Percentiles rank a stretch among this genome's conserved stretches.
phyloP scores from a whole-genome alignment of 2,888 invertebrate genomes.

The Callyntrura guangdongensis region DNA sequence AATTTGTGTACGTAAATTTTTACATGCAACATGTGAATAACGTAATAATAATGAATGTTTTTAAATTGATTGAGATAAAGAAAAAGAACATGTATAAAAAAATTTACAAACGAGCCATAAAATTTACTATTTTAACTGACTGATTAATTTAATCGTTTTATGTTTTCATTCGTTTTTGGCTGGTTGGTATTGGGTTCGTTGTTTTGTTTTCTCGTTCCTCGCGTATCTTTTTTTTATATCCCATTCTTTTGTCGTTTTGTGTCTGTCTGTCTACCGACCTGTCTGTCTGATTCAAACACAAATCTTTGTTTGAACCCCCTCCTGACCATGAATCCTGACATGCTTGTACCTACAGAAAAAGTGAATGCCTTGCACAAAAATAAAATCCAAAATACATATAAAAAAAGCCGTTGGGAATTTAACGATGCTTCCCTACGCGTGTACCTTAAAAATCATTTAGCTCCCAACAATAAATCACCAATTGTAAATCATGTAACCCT shows the following conservation, averaged over 20 bases:
- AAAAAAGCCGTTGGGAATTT: not conserved
- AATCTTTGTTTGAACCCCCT: conserved; percentile 1
- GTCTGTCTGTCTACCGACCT: conserved; percentile 35
- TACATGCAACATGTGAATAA: not conserved
- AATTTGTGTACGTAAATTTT: not conserved
- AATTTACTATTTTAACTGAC: conserved; percentile 18
- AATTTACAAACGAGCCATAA: conserved; percentile 27
- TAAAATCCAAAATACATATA: not conserved
- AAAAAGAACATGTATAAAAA: not conserved
- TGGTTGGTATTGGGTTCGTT: not conserved
- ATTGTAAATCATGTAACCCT: conserved; percentile 54
- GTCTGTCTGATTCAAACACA: not conserved
- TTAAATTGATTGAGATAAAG: conserved; percentile 21
- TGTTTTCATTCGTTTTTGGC: conserved; percentile 1
- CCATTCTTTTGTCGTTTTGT: conserved; percentile 15
- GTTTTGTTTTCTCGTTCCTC: not conserved
- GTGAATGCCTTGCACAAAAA: not conserved
- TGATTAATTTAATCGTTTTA: conserved; percentile 36
- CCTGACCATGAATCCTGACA: not conserved
- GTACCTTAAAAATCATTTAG: not conserved
- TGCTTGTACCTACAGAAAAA: not conserved
- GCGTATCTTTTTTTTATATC: conserved; percentile 34
- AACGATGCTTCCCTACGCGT: not conserved
- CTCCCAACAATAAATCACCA: conserved; percentile 20
- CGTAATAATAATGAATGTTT: not conserved